phyloP scores from a whole-genome alignment of 2,797 vertebrate species.

The Melanotaenia maccullochi region DNA sequence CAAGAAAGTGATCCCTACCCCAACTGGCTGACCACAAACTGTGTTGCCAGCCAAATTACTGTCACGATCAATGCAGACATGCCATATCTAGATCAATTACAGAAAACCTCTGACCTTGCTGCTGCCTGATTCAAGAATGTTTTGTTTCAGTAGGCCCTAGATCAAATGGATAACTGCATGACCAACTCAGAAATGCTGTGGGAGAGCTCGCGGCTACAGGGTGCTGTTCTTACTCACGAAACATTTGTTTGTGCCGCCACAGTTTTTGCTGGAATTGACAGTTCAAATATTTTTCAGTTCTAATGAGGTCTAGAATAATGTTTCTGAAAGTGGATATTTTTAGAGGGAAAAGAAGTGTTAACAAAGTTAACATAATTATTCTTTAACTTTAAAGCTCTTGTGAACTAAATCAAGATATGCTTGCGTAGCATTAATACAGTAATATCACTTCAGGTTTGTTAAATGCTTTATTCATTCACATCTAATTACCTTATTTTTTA shows the following conservation, averaged over 20 bases:
- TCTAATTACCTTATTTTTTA: neutral
- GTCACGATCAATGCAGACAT: constrained; percentile 55
- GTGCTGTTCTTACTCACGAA: neutral
- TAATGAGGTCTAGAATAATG: neutral
- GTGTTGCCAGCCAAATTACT: constrained; percentile 53
- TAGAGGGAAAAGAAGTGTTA: neutral
- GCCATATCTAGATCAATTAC: constrained; percentile 71
- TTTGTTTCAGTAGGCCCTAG: constrained; percentile 44
- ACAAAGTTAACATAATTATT: constrained; percentile 5
- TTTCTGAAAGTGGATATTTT: constrained; percentile 4
- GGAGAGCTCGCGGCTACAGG: constrained; percentile 15
- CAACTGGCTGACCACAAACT: constrained; percentile 51
- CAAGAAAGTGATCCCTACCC: constrained; percentile 26
- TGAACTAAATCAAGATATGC: neutral
- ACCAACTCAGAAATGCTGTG: constrained; percentile 23
- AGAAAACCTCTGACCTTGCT: constrained; percentile 44
- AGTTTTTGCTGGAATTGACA: neutral
- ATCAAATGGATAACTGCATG: constrained; percentile 30
- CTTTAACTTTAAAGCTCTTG: neutral
- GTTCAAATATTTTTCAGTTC: neutral
- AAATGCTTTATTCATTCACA: neutral
- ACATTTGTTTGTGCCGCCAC: neutral
- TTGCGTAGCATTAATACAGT: neutral
- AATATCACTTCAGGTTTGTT: neutral
- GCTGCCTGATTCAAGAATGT: constrained; percentile 49